These are phyloP conservation scores for Pachycephus smyrnensis DNA, from an alignment of 2,888 invertebrate genomes.

Conservation along the genomic window DNA sequence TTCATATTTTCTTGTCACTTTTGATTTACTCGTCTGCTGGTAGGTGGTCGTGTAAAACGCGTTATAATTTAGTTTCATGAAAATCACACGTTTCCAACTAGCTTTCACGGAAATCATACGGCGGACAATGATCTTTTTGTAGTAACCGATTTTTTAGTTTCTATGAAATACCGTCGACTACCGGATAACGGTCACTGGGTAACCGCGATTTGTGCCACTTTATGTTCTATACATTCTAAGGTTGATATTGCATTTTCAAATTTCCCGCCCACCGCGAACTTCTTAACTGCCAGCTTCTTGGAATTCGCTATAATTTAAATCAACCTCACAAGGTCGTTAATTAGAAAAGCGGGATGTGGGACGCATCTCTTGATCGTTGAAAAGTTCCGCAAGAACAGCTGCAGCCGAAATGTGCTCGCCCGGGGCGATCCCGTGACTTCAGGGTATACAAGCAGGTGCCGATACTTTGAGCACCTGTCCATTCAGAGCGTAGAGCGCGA, in stretches of 20 bases:
- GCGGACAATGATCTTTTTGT: background rate
- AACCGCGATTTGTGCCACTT: background rate
- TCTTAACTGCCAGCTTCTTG: background rate
- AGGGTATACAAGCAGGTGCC: conserved; percentile 42
- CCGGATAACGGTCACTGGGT: no score
- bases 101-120: conserved; percentile 51
- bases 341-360: background rate
- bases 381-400: conserved; percentile 39
- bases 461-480: conserved; percentile 38
- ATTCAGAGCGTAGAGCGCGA: background rate
- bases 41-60: background rate
- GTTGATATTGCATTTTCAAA: background rate
- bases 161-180: background rate
- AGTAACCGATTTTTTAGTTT: background rate
- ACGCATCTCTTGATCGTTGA: background rate
- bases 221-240: background rate
- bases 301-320: background rate
- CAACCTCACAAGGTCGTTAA: background rate
- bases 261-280: background rate
- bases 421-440: conserved; percentile 23
- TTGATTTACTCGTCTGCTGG: background rate
- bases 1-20: conserved; percentile 3
- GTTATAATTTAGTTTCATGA: background rate
- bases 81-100: conserved; percentile 13
- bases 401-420: conserved; percentile 23